Percentiles rank a stretch among this genome's conserved stretches.
Evolutionary conservation across 1,140 invertebrate genomes (phyloP).

Genomic region (Drosophila santomea): DNA sequence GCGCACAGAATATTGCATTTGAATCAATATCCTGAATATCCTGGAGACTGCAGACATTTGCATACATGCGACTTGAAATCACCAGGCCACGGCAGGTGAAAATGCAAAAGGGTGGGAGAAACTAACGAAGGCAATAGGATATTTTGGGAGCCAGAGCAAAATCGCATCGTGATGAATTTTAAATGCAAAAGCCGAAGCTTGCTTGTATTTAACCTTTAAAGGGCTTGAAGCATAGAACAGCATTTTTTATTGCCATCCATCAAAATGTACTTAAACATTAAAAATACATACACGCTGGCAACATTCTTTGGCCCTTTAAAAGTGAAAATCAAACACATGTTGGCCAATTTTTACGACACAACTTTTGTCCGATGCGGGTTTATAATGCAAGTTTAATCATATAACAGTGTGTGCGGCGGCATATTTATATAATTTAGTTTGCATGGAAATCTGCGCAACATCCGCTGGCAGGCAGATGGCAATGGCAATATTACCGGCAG

Average conservation of each 20-base stretch:
- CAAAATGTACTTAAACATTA: conserved; percentile 49
- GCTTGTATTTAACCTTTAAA: conserved; percentile 8
- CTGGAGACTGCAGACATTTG: conserved; percentile 35
- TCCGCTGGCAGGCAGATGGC: conserved; percentile 39
- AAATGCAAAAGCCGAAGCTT: background rate
- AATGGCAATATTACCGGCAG: conserved; percentile 70
- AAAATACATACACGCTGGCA: conserved; percentile 55
- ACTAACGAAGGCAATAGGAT: no score
- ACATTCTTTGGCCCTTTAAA: conserved; percentile 60
- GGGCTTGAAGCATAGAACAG: background rate
- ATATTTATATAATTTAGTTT: conserved; percentile 39
- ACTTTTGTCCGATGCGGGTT: conserved; percentile 27
- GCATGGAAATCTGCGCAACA: conserved; percentile 26
- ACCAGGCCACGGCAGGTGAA: conserved; percentile 1
- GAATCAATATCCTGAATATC: conserved; percentile 66
- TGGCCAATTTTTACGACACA: conserved; percentile 57
- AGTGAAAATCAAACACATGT: conserved; percentile 71
- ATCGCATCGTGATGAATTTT: background rate
- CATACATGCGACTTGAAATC: conserved; percentile 29
- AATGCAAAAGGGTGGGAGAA: background rate
- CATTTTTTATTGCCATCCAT: conserved; percentile 67
- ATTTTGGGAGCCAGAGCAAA: background rate
- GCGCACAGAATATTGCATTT: conserved; percentile 56
- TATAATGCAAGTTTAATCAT: conserved; percentile 81
- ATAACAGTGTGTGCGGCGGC: conserved; percentile 51